A percentile compares a stretch with the other conserved stretches of the same genome.
Evolutionary conservation across 2,113 vertebrate species (phyloP).

Genomic region (Thermophis baileyi): DNA sequence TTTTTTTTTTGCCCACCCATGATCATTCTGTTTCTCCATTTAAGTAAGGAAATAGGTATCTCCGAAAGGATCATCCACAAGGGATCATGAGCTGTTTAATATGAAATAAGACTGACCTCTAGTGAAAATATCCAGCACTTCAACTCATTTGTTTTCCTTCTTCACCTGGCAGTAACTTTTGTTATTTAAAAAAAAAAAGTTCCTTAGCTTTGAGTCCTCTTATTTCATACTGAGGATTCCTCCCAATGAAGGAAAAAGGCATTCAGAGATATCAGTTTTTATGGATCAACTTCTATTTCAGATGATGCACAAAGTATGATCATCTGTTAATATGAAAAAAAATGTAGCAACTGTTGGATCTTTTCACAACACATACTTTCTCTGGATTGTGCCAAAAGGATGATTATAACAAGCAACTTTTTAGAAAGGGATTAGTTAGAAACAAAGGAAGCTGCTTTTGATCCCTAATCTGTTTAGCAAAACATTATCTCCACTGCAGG

Average conservation of each 20-base stretch:
- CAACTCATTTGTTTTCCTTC: background rate
- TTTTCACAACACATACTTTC: background rate
- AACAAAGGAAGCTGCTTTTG: background rate
- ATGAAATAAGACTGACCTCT: constrained; percentile 40
- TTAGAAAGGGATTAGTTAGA: background rate
- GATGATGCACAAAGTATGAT: background rate
- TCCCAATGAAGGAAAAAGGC: background rate
- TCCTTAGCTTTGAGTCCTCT: background rate
- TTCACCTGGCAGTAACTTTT: background rate
- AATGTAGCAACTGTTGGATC: background rate
- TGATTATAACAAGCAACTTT: background rate
- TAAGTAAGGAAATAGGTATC: background rate
- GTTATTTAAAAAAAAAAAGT: background rate
- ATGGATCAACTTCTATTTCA: background rate
- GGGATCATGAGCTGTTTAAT: background rate
- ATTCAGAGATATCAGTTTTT: background rate
- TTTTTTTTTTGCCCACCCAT: background rate
- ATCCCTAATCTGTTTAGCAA: background rate
- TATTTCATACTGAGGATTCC: background rate
- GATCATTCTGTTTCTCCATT: background rate
- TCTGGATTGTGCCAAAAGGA: background rate
- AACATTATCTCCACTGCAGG: background rate
- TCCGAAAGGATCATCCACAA: background rate
- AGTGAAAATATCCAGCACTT: constrained; percentile 10
- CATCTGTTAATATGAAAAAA: background rate